Base-by-base conservation (phyloP, 1,140 invertebrate genomes). In the Hyphantria cunea region DNA sequence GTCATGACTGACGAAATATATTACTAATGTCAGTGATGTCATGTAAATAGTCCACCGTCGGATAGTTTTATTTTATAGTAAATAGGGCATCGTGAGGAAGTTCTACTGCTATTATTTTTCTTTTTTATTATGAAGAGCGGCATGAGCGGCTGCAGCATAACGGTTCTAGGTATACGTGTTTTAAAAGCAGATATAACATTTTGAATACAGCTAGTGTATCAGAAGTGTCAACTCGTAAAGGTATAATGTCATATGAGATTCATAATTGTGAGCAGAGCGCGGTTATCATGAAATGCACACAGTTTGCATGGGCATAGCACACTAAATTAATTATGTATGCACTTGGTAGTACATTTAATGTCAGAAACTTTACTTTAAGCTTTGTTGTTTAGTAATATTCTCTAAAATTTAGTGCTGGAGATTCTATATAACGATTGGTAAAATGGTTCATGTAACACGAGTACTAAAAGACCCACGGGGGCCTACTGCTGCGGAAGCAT, bases 151-250 rank as follows among this genome's bases (percentile, higher is more conserved):
- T 42, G 12, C 15, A 54, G 25, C 32, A 11, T 17, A 34, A 31
- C 9, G 17, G 42, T 47, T 45, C 33, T 37, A 12, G 42, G 31
- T 53, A 17, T 10, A 0, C 12, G 12, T 56, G 32, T 45, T 56
- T 56, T 47, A 56, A 47, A 47, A 45, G 13, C 17, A 37, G 32
- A 41, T 25, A 56, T 56, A 56, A 56, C 42, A 42, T 25, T 56
- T 34, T 56, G 42, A 42, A 47, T 56, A 42, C 53, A 56, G 53
- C 42, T 56, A 13, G 53, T 56, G 45, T 56, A 42, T 56, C 53
- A 56, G 53, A 37, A 56, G 53, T 42, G 53, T 34, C 42, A 17
- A 56, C 53, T 56, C 53, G 53, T 56, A 56, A 56, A 56, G 42
- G 53, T 56, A 56, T 56, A 45, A 56, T 56, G 44, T 56, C 44